A percentile compares a stretch with the other conserved stretches of the same genome.
Evolutionary conservation across 2,888 invertebrate genomes (phyloP).

Genomic region (Cantharis rustica): DNA sequence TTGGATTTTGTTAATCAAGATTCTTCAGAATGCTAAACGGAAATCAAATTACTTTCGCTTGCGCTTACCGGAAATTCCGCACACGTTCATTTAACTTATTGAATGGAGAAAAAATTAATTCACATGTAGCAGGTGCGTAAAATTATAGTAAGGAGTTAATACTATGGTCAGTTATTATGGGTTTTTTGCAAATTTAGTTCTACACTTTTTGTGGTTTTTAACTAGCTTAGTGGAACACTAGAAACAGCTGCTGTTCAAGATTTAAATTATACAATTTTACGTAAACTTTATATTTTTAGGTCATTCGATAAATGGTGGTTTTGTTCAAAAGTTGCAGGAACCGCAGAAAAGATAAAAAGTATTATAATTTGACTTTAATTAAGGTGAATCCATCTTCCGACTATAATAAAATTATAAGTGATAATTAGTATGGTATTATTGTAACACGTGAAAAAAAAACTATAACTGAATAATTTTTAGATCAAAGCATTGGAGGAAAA

Average conservation of each 20-base stretch:
- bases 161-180: constrained; percentile 19
- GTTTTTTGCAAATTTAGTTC: constrained; percentile 25
- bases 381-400: background rate
- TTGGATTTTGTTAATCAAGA: constrained; percentile 25
- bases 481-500: background rate
- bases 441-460: background rate
- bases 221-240: constrained; percentile 22
- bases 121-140: constrained; percentile 29
- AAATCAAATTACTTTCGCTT: constrained; percentile 31
- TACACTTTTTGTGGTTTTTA: constrained; percentile 16
- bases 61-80: constrained; percentile 30
- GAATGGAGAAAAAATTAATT: constrained; percentile 20
- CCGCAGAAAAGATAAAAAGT: background rate
- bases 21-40: constrained; percentile 31
- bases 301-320: constrained; percentile 13
- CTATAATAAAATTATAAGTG: background rate
- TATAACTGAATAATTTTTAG: background rate
- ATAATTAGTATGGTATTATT: background rate
- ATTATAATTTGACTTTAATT: background rate
- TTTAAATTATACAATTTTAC: constrained; percentile 11
- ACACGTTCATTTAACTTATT: constrained; percentile 25
- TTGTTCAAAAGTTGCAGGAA: background rate
- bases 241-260: constrained; percentile 16
- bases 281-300: constrained; percentile 21
- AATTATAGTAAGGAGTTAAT: constrained; percentile 24